Evolutionary conservation across 2,797 vertebrate species (phyloP).

Genomic region (Simalia tracyae): DNA sequence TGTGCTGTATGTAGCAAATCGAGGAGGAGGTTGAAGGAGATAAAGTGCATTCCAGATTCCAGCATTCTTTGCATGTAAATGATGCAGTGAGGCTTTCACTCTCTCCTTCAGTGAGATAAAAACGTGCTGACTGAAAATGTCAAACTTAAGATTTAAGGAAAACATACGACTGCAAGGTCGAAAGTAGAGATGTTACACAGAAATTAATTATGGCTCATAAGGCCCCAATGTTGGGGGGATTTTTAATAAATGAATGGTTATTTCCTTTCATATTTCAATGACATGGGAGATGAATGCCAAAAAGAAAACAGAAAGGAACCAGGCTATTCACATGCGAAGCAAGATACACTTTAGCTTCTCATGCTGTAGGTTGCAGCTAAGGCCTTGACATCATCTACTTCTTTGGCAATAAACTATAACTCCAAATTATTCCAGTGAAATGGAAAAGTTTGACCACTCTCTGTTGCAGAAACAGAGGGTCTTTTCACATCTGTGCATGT

Average conservation of each 20-base stretch:
- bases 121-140: slow-evolving; percentile 73
- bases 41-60: slow-evolving; percentile 68
- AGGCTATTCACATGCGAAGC: slow-evolving; percentile 25
- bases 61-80: slow-evolving; percentile 63
- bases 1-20: slow-evolving; percentile 55
- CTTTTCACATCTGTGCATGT: background rate
- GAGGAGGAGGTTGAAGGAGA: slow-evolving; percentile 54
- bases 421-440: background rate
- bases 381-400: slow-evolving; percentile 45
- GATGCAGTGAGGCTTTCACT: slow-evolving; percentile 67
- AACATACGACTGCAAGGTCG: slow-evolving; percentile 65
- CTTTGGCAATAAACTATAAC: slow-evolving; percentile 36
- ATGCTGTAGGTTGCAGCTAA: slow-evolving; percentile 13
- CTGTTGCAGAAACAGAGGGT: background rate
- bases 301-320: slow-evolving; percentile 47
- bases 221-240: slow-evolving; percentile 60
- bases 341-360: slow-evolving; percentile 4
- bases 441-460: background rate
- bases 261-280: slow-evolving; percentile 63
- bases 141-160: slow-evolving; percentile 72
- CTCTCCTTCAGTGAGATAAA: slow-evolving; percentile 69
- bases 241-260: slow-evolving; percentile 68
- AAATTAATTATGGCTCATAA: slow-evolving; percentile 68
- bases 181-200: slow-evolving; percentile 67
- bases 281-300: slow-evolving; percentile 38